phyloP scores from a whole-genome alignment of 2,797 vertebrate genomes.

The Enteromius unitaeniatus region DNA sequence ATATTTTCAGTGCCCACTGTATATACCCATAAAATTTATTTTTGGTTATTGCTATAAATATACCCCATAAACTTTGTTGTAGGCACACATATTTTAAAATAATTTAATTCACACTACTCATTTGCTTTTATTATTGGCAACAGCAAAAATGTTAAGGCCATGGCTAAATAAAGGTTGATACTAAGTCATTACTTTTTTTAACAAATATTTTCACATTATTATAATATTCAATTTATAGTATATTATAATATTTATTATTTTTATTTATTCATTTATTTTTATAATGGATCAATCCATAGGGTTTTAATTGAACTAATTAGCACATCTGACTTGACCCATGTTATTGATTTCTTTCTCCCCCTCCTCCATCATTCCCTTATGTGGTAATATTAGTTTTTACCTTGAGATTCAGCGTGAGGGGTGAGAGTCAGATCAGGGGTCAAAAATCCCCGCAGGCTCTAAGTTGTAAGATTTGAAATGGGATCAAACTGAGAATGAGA shows the following conservation, averaged over 20 bases:
- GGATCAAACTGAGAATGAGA: slow-evolving; percentile 49
- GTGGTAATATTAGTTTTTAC: neutral
- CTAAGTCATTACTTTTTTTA: neutral
- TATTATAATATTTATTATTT: no score
- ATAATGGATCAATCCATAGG: neutral
- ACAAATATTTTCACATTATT: neutral
- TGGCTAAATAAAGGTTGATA: neutral
- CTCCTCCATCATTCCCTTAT: neutral
- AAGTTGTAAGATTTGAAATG: slow-evolving; percentile 26
- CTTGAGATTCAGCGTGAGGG: neutral
- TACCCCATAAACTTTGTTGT: no score
- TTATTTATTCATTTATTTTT: no score
- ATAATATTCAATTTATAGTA: neutral
- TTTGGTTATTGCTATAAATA: no score
- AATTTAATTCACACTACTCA: neutral
- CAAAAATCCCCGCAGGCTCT: neutral
- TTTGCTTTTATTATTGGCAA: neutral
- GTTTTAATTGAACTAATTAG: neutral
- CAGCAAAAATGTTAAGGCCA: neutral
- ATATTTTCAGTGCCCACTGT: no score
- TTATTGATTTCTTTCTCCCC: neutral
- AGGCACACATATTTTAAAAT: neutral
- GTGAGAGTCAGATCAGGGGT: neutral
- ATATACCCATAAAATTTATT: no score
- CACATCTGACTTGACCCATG: neutral